Percentiles rank a stretch among this genome's conserved stretches.
These are phyloP conservation scores for Cisticola juncidis DNA, from an alignment of 2,113 vertebrate species.

Conservation along the genomic window DNA sequence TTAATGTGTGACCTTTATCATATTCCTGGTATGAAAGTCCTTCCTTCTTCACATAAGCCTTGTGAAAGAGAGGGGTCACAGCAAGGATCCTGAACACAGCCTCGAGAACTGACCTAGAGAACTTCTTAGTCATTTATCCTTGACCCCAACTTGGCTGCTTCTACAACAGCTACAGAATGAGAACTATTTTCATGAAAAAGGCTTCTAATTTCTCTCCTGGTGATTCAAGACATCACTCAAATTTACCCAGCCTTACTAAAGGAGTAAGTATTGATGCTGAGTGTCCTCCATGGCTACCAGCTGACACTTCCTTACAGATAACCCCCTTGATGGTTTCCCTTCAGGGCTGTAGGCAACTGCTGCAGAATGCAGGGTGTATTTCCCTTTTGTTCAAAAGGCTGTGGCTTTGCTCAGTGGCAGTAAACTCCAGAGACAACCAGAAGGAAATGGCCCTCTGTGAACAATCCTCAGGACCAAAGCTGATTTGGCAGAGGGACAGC, in stretches of 20 bases:
- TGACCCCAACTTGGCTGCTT: background rate
- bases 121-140: background rate
- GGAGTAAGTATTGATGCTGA: background rate
- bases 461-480: background rate
- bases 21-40: background rate
- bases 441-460: background rate
- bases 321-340: background rate
- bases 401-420: background rate
- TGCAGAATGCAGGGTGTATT: background rate
- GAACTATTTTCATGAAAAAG: background rate
- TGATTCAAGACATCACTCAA: background rate
- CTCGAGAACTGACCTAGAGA: background rate
- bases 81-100: background rate
- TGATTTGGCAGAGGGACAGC: background rate
- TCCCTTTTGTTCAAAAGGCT: fast-evolving
- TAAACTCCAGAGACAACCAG: background rate
- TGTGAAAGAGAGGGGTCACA: background rate
- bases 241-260: background rate
- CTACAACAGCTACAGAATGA: background rate
- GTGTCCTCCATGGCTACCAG: background rate
- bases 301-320: background rate
- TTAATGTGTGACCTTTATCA: background rate
- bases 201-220: background rate
- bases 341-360: background rate
- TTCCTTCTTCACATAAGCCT: background rate